Percentiles rank a stretch among this genome's conserved stretches.
Conservation (phyloP, 2,888 invertebrate species). For the Agrochola lychnidis region DNA sequence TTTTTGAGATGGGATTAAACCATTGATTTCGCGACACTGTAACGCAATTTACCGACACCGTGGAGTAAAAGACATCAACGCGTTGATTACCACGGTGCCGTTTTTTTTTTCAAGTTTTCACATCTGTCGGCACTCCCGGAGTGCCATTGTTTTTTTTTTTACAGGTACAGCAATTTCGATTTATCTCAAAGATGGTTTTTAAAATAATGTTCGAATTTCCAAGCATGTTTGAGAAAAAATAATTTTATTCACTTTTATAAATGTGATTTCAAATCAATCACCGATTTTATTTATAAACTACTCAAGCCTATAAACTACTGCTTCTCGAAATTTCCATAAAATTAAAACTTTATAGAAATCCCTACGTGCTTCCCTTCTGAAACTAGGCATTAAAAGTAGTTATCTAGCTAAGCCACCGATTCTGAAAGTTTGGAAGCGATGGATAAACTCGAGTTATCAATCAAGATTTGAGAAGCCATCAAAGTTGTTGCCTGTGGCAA, state of each 20-base stretch:
- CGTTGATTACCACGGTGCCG: too few relatives aligned
- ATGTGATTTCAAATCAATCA: not conserved
- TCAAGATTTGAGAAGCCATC: conserved; percentile 51
- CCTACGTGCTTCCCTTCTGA: not conserved
- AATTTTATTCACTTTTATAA: not conserved
- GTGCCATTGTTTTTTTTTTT: too few relatives aligned
- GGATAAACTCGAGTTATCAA: conserved; percentile 56
- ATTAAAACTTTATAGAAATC: conserved; percentile 12
- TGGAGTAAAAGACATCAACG: too few relatives aligned
- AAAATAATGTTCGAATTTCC: too few relatives aligned
- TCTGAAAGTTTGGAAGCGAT: conserved; percentile 42
- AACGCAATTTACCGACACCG: too few relatives aligned
- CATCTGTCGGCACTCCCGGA: too few relatives aligned
- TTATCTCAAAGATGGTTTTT: too few relatives aligned
- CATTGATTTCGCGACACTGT: too few relatives aligned
- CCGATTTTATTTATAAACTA: not conserved
- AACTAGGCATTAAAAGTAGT: conserved; percentile 36
- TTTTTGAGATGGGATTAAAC: too few relatives aligned
- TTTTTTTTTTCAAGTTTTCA: too few relatives aligned
- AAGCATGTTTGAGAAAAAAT: not conserved
- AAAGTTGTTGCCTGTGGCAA: conserved; percentile 42
- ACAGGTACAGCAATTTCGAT: too few relatives aligned
- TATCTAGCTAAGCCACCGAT: conserved; percentile 38
- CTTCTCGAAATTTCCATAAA: conserved; percentile 3
- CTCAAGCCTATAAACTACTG: not conserved